Percentiles rank a stretch among this genome's conserved stretches.
These are phyloP conservation scores for Portunus trituberculatus DNA, from an alignment of 1,140 invertebrate species.

Conservation along the genomic window DNA sequence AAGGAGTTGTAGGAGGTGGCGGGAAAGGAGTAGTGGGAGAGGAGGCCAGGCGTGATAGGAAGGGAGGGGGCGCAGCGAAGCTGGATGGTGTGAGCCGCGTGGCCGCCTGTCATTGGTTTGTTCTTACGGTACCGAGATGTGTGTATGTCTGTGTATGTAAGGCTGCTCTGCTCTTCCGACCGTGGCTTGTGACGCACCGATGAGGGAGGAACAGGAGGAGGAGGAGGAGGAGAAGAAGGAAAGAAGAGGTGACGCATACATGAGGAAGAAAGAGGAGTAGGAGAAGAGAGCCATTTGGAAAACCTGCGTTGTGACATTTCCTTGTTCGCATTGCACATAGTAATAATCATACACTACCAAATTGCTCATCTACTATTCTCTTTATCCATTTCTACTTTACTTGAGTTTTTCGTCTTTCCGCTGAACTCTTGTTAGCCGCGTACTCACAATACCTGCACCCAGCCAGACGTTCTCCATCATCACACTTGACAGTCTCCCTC, in stretches of 20 bases:
- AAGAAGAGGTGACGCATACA: slow-evolving; percentile 18
- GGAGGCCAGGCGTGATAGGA: neutral
- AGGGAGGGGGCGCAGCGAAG: neutral
- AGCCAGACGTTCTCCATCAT: slow-evolving; percentile 17
- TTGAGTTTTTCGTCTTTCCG: neutral
- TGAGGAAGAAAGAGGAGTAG: neutral
- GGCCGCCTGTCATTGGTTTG: slow-evolving; percentile 38
- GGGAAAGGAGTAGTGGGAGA: neutral
- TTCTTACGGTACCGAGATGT: slow-evolving; percentile 65
- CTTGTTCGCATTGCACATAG: neutral
- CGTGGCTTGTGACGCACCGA: slow-evolving; percentile 35
- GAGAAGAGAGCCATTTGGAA: neutral
- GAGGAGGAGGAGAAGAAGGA: neutral
- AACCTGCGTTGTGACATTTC: neutral
- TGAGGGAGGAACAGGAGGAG: neutral
- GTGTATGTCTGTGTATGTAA: slow-evolving; percentile 36
- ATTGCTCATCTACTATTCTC: neutral
- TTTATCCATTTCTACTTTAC: neutral
- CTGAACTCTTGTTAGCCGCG: neutral
- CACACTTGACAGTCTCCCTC: slow-evolving; percentile 26
- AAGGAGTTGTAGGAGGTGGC: neutral
- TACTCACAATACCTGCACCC: neutral
- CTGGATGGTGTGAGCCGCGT: neutral
- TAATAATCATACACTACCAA: too few relatives aligned
- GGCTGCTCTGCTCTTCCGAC: slow-evolving; percentile 44